Evolutionary conservation across 2,888 invertebrate genomes (phyloP).

Genomic region (Apamea anceps): DNA sequence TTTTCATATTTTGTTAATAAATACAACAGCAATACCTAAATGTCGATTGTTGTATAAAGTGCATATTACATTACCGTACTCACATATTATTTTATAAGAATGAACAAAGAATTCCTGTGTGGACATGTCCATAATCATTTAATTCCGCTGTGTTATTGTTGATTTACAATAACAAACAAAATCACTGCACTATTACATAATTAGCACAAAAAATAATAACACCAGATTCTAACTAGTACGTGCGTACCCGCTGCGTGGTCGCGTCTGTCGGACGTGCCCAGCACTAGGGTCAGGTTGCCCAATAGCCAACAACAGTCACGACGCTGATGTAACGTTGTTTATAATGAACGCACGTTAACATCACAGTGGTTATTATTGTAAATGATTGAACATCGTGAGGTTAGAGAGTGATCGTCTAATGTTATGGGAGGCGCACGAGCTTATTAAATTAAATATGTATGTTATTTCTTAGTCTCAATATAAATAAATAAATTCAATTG

Average conservation of each 20-base stretch:
- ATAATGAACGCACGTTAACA: slow-evolving; percentile 15
- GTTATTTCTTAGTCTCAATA: background rate
- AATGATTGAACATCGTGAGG: slow-evolving; percentile 35
- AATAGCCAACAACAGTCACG: slow-evolving; percentile 48
- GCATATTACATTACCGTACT: no score
- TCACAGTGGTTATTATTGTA: slow-evolving; percentile 29
- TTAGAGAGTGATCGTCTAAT: slow-evolving; percentile 22
- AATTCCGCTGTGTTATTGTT: background rate
- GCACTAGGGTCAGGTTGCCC: slow-evolving; percentile 42
- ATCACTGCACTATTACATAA: slow-evolving; percentile 7
- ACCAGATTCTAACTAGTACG: slow-evolving; percentile 12
- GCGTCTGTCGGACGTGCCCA: slow-evolving; percentile 33
- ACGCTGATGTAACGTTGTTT: slow-evolving; percentile 25
- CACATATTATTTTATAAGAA: background rate
- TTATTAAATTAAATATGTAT: slow-evolving; percentile 1
- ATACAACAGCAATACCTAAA: no score
- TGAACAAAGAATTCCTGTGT: background rate
- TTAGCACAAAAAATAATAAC: slow-evolving; percentile 17
- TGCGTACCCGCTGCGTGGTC: slow-evolving; percentile 13
- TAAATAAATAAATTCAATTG: no score
- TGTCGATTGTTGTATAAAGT: no score
- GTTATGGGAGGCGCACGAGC: slow-evolving; percentile 4
- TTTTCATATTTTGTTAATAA: no score
- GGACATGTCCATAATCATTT: background rate
- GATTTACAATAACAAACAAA: background rate